Conservation (phyloP, 1,140 invertebrate genomes). For the Cheumatopsyche charites region DNA sequence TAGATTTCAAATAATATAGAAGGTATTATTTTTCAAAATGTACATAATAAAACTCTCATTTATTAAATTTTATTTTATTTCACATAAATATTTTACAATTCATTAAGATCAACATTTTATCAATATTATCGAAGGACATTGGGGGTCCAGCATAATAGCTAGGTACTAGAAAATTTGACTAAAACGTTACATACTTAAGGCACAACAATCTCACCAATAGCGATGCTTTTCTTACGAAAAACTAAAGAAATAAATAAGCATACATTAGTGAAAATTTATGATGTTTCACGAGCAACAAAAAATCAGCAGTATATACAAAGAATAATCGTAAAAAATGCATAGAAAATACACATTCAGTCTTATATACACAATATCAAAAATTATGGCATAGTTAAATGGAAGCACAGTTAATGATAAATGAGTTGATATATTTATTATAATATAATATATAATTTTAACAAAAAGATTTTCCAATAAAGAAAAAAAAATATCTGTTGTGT, state of each 20-base stretch:
- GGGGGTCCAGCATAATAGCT: not conserved
- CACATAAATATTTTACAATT: constrained; percentile 36
- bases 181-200: constrained; percentile 32
- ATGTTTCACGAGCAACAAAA: constrained; percentile 2
- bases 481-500: no score
- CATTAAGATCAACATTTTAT: constrained; percentile 29
- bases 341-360: constrained; percentile 32
- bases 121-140: not conserved
- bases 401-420: constrained; percentile 16
- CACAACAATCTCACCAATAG: constrained; percentile 31
- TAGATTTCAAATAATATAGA: not conserved
- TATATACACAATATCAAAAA: constrained; percentile 21
- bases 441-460: not conserved
- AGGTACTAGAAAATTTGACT: constrained; percentile 35
- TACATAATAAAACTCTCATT: not conserved
- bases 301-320: not conserved
- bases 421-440: not conserved
- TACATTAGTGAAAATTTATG: not conserved
- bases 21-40: not conserved
- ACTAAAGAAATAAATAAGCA: not conserved
- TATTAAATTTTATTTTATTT: constrained; percentile 33
- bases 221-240: not conserved
- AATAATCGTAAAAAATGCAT: constrained; percentile 16
- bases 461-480: no score
- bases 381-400: not conserved